Conservation (phyloP, 2,797 vertebrate species). For the Notoglanidium macrostoma region DNA sequence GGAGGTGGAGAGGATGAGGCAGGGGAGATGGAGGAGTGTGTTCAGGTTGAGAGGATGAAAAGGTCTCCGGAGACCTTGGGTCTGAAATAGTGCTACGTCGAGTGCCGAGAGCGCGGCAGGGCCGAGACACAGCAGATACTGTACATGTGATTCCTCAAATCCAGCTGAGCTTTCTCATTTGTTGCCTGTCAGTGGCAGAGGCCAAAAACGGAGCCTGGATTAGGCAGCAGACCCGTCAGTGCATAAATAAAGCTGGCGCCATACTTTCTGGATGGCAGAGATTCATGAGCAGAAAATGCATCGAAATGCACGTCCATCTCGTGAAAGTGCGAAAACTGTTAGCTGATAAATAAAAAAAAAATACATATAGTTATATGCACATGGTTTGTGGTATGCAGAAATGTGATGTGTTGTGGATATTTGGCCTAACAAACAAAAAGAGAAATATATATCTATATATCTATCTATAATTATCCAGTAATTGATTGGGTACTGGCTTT, state of each 20-base stretch:
- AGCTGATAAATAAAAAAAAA: not conserved
- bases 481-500: too few relatives aligned
- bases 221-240: slow-evolving; percentile 23
- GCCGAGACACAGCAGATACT: slow-evolving; percentile 50
- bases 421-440: not conserved
- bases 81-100: slow-evolving; percentile 47
- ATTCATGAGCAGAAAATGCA: not conserved
- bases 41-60: slow-evolving; percentile 41
- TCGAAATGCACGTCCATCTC: not conserved
- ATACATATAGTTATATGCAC: not conserved
- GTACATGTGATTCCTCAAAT: slow-evolving; percentile 39
- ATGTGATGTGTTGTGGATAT: not conserved
- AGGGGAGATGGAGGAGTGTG: slow-evolving; percentile 37
- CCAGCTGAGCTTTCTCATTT: slow-evolving; percentile 54
- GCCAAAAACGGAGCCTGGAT: slow-evolving; percentile 31
- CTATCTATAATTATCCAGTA: too few relatives aligned
- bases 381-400: not conserved
- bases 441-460: not conserved
- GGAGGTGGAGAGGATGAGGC: slow-evolving; percentile 4
- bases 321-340: not conserved
- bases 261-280: slow-evolving; percentile 21
- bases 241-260: slow-evolving; percentile 47
- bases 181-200: slow-evolving; percentile 45
- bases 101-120: slow-evolving; percentile 35
- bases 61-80: slow-evolving; percentile 48